Evolutionary conservation across 1,140 invertebrate species (phyloP), one percentile per base, ranked within the genome.

Genomic region (Gonatopus flavifemur): DNA sequence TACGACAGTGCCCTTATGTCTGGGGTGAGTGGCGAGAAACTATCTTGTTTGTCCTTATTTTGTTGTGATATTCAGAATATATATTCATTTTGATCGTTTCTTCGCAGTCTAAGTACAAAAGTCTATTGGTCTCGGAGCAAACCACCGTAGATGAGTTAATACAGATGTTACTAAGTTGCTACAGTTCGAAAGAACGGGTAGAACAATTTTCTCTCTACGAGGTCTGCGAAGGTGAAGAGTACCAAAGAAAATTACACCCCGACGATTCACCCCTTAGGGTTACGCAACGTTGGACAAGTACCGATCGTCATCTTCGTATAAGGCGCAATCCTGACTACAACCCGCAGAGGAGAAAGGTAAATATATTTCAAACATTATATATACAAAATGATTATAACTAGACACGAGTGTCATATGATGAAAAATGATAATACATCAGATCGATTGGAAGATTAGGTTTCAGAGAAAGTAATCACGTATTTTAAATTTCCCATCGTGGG

Each of bases 91-190:
- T n/a, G 3, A 21, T 16, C 6, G 4, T 49, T 59, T 57, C 58
- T 48, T 72, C 72, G 3, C 72, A 88, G 77, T 94, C 92, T 0
- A 89, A 94, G 76, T 96, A 95, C 82, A 95, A 96, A 76, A 93
- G 90, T 62, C 78, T 96, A 47, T 81, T 95, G 42, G 89, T 95
- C 52, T 93, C 91, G 45, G 91, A 94, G 55, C 81, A 86, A 62
- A 96, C 93, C 16, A 92, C 90, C n/a, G 89, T 90, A 3, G 90
- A 93, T 69, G 92, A 96, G 77, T 76, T 95, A 42, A 85, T 95
- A 45, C 86, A 89, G 56, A 85, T 96, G 57, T 73, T 96, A 31
- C 80, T 95, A 13, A 88, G 88, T 55, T 94, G 91, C 76, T 93
- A 92, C 66, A 90, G 86, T 70, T 91, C 86, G 16, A 84, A 81